Conservation (phyloP, 2,888 invertebrate species). For the Dione vanillae region DNA sequence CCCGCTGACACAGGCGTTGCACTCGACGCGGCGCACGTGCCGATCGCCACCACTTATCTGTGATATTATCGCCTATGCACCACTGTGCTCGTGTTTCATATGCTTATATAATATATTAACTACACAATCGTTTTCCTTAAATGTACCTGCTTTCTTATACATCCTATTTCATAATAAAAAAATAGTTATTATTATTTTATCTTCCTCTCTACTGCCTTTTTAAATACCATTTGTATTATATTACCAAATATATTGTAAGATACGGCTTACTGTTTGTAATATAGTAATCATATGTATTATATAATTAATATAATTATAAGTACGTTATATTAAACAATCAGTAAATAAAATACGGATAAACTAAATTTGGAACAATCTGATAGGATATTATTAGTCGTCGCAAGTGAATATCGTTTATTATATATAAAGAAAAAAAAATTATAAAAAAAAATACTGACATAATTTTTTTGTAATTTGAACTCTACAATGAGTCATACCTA, state of each 20-base stretch:
- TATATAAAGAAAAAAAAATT: too few relatives aligned
- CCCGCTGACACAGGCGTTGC: constrained; percentile 63
- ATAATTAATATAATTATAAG: too few relatives aligned
- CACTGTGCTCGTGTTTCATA: constrained; percentile 48
- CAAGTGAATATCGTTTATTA: neutral
- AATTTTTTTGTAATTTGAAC: neutral
- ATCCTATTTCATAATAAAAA: neutral
- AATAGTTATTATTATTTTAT: neutral
- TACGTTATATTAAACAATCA: too few relatives aligned
- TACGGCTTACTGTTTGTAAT: too few relatives aligned
- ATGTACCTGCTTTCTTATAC: neutral
- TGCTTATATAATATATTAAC: constrained; percentile 22
- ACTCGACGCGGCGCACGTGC: constrained; percentile 77
- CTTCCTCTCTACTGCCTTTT: neutral
- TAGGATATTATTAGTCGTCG: too few relatives aligned
- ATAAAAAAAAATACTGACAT: too few relatives aligned
- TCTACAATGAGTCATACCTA: neutral
- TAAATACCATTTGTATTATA: neutral
- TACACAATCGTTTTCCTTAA: neutral
- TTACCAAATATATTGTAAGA: neutral
- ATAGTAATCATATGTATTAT: too few relatives aligned
- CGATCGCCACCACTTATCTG: constrained; percentile 72
- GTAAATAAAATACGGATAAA: too few relatives aligned
- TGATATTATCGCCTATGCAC: constrained; percentile 67
- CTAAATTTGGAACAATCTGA: too few relatives aligned